Evolutionary conservation across 1,140 invertebrate genomes (phyloP).

Genomic region (Heliconius melpomene): DNA sequence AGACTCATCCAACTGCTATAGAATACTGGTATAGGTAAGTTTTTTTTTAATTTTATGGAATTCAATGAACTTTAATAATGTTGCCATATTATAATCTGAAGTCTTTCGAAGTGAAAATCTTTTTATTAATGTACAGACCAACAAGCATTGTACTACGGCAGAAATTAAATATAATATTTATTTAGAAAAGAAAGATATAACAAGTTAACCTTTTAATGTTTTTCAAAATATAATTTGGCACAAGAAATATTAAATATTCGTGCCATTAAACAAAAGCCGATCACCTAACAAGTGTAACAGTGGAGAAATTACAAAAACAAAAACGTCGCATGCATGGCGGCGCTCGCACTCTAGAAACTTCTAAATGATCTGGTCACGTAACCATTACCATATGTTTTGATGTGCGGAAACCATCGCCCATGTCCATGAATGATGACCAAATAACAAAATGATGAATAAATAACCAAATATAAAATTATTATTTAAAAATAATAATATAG

Average conservation of each 20-base stretch:
- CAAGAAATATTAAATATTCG: not conserved
- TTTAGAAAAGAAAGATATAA: too few species aligned
- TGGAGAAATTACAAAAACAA: slow-evolving; percentile 17
- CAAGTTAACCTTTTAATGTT: not conserved
- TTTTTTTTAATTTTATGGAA: not conserved
- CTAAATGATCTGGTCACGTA: slow-evolving; percentile 11
- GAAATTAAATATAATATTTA: too few species aligned
- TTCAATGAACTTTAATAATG: not conserved
- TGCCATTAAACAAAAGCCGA: not conserved
- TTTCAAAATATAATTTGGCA: not conserved
- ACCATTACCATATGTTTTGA: not conserved
- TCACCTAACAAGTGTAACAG: not conserved
- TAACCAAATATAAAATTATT: too few species aligned
- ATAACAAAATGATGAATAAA: not conserved
- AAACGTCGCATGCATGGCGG: not conserved
- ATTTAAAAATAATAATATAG: too few species aligned
- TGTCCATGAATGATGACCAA: too few species aligned
- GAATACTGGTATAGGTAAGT: slow-evolving; percentile 94
- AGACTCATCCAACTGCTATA: slow-evolving; percentile 96
- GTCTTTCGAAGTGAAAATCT: too few species aligned
- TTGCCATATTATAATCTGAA: not conserved
- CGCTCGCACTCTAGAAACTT: not conserved
- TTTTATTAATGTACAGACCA: too few species aligned
- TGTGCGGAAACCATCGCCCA: not conserved
- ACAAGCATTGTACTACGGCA: too few species aligned